Evolutionary conservation across 2,113 vertebrate species (phyloP).

Genomic region (Chaenogobius annularis): DNA sequence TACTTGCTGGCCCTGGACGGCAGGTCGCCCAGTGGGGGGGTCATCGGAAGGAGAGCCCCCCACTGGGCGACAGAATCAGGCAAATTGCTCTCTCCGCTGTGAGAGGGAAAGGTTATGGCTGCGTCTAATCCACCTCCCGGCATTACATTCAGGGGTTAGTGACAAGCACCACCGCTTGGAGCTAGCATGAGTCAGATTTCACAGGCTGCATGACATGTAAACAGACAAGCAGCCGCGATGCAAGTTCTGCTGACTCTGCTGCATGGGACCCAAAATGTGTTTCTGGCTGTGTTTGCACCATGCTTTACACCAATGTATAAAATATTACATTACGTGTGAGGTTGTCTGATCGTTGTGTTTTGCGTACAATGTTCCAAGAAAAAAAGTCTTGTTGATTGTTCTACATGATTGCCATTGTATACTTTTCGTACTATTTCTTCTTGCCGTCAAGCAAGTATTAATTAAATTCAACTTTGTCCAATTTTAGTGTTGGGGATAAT

Average conservation of each 20-base stretch:
- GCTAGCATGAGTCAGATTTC: slow-evolving; percentile 13
- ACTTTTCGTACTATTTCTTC: neutral
- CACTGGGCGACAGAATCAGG: slow-evolving; percentile 70
- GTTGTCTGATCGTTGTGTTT: too few species aligned
- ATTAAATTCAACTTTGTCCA: neutral
- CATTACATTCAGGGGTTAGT: slow-evolving; percentile 31
- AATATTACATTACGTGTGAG: neutral
- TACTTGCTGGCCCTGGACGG: slow-evolving; percentile 42
- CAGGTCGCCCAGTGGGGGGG: slow-evolving; percentile 62
- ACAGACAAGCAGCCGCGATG: neutral
- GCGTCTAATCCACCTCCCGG: slow-evolving; percentile 33
- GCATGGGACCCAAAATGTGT: neutral
- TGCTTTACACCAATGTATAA: neutral
- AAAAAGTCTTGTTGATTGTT: neutral
- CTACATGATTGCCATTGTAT: neutral
- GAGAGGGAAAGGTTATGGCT: slow-evolving; percentile 60
- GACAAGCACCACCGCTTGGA: slow-evolving; percentile 1
- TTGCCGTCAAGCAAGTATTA: neutral
- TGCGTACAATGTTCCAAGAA: neutral
- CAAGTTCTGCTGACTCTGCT: neutral
- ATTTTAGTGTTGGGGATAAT: too few species aligned
- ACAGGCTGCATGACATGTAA: neutral
- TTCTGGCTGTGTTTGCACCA: neutral
- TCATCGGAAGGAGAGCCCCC: slow-evolving; percentile 69
- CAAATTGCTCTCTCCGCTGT: slow-evolving; percentile 70